Base-by-base conservation (phyloP, 1,140 invertebrate genomes). In the Mylabris phalerata region DNA sequence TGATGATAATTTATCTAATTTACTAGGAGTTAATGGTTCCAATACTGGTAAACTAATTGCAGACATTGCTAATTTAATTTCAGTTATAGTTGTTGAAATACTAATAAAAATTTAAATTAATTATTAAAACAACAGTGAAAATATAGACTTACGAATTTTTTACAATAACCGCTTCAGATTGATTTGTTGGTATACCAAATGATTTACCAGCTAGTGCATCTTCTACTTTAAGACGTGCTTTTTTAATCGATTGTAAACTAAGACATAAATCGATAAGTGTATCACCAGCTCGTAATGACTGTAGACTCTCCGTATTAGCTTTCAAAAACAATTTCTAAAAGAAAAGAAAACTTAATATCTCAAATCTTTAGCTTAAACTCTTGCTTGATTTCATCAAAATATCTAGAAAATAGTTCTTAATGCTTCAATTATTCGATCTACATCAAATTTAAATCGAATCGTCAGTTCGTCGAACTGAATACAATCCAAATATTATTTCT, bases 11-110 rank as follows among this genome's bases (percentile, higher is more conserved):
- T 91, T 90, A 43, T 87, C 82, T 48, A 96, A 81, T 67, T 92
- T 85, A 3, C 82, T 82, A 0, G 86, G 79, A 4, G 87, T 93
- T 46, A 96, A 77, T 0, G 93, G 93, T 74, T 96, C 93, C 25
- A 95, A 72, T 52, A 93, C 84, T 2, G 92, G 93, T 52, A 96
- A 73, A 10, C 88, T 88, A 55, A 95, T 79, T 1, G 91, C 90
- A 62, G 86, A 84, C 67, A 85, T 87, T 40, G 92, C 84, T 46
- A 94, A 84, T 45, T 84, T 86, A 43, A 95, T 84, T 69, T 96
- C 93, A 61, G 87, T 86, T 24, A 92, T 81, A 32, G 93, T 77
- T 55, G 83, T 81, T 65, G 89, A 85, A 48, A 89, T 79, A 64
- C 88, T 93, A 62, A 79, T 80, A 67, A 50, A n/a, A 42, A 43